Base-by-base conservation (phyloP, 1,140 invertebrate species). In the Dolichoris vasculosae region DNA sequence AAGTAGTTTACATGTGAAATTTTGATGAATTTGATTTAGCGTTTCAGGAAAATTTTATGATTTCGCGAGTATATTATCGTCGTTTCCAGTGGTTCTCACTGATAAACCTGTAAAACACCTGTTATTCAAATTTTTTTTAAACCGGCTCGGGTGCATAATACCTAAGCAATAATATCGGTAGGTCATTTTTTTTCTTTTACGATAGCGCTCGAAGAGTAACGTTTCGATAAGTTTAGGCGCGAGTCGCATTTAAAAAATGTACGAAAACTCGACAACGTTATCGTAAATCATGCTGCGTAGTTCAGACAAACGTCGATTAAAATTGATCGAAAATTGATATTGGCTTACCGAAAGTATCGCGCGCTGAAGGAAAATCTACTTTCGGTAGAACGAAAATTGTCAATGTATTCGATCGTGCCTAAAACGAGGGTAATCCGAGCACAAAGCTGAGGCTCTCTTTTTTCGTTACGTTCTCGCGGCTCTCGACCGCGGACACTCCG, bases 271-370 rank as follows among this genome's bases (percentile, higher is more conserved):
- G 17, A 73, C 43, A 17, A 38, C 4, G 43, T n/a, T 43, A 43
- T 13, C 38, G 38, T 43, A 43, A 40, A 38, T 73, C 69, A 43
- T 8, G 38, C 6, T 43, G 23, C 3, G 69, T 20, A 4, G 13
- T n/a, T 7, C 26, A 6, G 20, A 8, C 43, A 43, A 43, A 43
- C 8, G 67, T 17, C 20, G 20, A 26, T 38, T n/a, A 73, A 43
- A 40, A 43, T 73, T 73, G 32, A 73, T 73, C 23, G 55, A 59
- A 59, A 59, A 59, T 59, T 59, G 55, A 59, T 59, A 59, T 59
- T 59, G 26, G 17, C 9, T 9, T 17, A 55, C 20, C 15, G 51
- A 55, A 55, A 20, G 15, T 55, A 43, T 67, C 4, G 7, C 3
- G 26, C 35, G 69, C 0, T 40, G 69, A 17, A 38, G 23, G 13